phyloP scores from a whole-genome alignment of 2,797 vertebrate species.

The Sorex maritimensis region DNA sequence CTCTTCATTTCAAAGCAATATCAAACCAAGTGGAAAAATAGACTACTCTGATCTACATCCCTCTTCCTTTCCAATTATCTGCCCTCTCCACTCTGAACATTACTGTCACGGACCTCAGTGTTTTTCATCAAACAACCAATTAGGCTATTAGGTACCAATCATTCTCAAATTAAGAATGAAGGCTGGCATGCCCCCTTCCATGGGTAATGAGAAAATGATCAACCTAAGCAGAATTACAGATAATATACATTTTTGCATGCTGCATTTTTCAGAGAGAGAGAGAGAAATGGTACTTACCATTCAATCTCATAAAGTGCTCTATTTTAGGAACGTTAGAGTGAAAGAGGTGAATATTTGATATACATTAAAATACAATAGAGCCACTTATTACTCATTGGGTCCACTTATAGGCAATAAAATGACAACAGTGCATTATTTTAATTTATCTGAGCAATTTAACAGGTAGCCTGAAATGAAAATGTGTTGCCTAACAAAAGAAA shows the following conservation, averaged over 20 bases:
- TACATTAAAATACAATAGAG: constrained; percentile 4
- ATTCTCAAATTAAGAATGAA: constrained; percentile 71
- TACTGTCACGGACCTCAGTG: background rate
- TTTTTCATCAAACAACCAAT: constrained; percentile 46
- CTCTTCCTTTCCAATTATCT: constrained; percentile 25
- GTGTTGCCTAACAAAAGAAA: background rate
- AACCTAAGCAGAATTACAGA: background rate
- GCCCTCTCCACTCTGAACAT: constrained; percentile 27
- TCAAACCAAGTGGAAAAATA: constrained; percentile 60
- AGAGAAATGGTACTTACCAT: background rate
- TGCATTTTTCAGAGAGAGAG: constrained; percentile 7
- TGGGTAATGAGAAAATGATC: background rate
- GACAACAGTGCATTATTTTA: background rate
- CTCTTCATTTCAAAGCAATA: constrained; percentile 69
- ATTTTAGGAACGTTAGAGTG: constrained; percentile 12
- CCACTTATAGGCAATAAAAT: background rate
- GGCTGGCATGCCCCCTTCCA: background rate
- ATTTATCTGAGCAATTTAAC: background rate
- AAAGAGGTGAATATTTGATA: background rate
- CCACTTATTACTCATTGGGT: background rate
- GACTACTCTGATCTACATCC: background rate
- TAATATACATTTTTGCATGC: constrained; percentile 41
- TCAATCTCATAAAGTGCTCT: background rate
- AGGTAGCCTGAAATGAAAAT: background rate
- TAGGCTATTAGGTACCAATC: constrained; percentile 32